Evolutionary conservation across 2,113 vertebrate genomes (phyloP), one percentile per base, ranked within the genome.

Genomic region (Malurus elegans): DNA sequence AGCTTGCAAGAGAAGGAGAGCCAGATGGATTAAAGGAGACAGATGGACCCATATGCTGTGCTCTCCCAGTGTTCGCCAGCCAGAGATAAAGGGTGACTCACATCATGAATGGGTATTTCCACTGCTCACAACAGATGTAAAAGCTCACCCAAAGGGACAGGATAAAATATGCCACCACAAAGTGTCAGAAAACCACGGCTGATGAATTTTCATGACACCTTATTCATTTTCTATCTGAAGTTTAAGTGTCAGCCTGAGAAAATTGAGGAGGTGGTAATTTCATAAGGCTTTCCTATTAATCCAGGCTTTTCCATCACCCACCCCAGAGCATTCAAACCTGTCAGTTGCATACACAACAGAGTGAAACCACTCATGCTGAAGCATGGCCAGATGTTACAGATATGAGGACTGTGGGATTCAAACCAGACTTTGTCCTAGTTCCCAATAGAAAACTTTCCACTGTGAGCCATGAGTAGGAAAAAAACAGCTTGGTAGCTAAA

Each of bases 1-100:
- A 95, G 88, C 90, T 94, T 75, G 38, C 38, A 51, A 88, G 44
- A 53, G 45, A 48, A 90, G 73, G 47, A 73, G 79, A 74, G 82
- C 85, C 95, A 94, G 93, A 94, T 80, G 93, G 95, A 88, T 87
- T 87, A 95, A 92, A 74, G 60, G 79, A 95, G 93, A 80, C 94
- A 97, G 95, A 95, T 90, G 85, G 93, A 92, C 64, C 60, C 67
- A 36, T 83, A 62, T 1, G 25, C 79, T 60, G 56, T 44, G 56
- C 58, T 81, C 40, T 85, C 81, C 65, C 62, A 42, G 29, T 38
- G 62, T 71, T 86, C 24, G 0, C 76, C 81, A 90, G 82, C n/a
- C 71, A 71, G 60, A 95, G 56, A 95, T 82, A 96, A 94, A 94
- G 90, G 38, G 81, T 71, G 88, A 90, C 67, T 93, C 79, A 80